A percentile compares a stretch with the other conserved stretches of the same genome.
Evolutionary conservation across 2,797 vertebrate genomes (phyloP).

Genomic region (Poeciliopsis turneri): DNA sequence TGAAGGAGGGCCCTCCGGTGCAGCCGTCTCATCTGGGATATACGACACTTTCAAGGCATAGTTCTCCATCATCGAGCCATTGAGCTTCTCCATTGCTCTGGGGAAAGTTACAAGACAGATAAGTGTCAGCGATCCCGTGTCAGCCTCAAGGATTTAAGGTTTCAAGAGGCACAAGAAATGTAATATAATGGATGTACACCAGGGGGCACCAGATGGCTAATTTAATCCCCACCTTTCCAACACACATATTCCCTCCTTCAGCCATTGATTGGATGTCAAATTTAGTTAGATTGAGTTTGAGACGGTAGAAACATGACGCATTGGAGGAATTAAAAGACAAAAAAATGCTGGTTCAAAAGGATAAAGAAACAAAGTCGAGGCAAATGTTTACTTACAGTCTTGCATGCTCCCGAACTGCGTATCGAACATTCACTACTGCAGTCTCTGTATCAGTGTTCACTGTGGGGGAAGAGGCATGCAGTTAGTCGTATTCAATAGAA

Average conservation of each 20-base stretch:
- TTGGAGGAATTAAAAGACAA: background rate
- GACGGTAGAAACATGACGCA: conserved; percentile 1
- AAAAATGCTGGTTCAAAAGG: conserved; percentile 8
- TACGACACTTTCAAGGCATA: conserved; percentile 95
- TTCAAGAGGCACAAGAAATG: conserved; percentile 18
- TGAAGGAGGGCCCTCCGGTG: conserved; percentile 78
- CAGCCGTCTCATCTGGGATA: conserved; percentile 93
- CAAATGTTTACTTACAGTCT: conserved; percentile 88
- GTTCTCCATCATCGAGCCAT: conserved; percentile 95
- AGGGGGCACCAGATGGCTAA: conserved; percentile 76
- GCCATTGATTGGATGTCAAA: conserved; percentile 39
- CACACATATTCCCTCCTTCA: background rate
- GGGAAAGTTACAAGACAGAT: background rate
- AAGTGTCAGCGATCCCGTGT: background rate
- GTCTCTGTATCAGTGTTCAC: conserved; percentile 99
- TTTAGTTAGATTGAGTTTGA: conserved; percentile 41
- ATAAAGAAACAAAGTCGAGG: conserved; percentile 10
- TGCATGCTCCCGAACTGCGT: conserved; percentile 95
- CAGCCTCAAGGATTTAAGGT: background rate
- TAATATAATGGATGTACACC: conserved; percentile 61
- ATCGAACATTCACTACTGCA: conserved; percentile 98
- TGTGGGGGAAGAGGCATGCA: conserved; percentile 62
- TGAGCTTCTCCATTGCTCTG: conserved; percentile 98
- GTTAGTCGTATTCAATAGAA: conserved; percentile 1
- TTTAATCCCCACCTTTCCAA: conserved; percentile 46